A percentile compares a stretch with the other conserved stretches of the same genome.
These are phyloP conservation scores for Nesogale talazaci DNA, from an alignment of 2,113 vertebrate species.

Conservation along the genomic window DNA sequence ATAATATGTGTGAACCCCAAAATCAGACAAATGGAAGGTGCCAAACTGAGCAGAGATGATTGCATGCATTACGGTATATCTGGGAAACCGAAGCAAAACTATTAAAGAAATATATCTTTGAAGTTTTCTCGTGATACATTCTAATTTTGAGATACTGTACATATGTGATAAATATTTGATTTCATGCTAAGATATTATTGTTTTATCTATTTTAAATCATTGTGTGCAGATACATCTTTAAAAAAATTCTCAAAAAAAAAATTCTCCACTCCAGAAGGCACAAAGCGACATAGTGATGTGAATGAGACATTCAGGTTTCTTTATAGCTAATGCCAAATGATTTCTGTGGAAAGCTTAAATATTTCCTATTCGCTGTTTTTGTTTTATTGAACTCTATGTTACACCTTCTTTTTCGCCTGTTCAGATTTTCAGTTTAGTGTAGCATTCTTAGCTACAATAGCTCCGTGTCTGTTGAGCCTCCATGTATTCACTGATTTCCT, in stretches of 20 bases:
- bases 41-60: neutral
- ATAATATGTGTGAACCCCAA: constrained; percentile 9
- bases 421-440: constrained; percentile 58
- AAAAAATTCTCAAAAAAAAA: neutral
- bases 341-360: neutral
- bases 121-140: neutral
- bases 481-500: neutral
- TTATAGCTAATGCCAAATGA: constrained; percentile 17
- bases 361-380: constrained; percentile 34
- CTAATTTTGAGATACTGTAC: neutral
- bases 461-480: neutral
- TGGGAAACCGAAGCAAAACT: neutral
- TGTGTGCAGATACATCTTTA: neutral
- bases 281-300: neutral
- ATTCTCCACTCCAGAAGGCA: neutral
- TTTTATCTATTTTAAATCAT: neutral
- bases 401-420: neutral
- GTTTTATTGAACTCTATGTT: constrained; percentile 9
- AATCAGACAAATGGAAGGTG: neutral
- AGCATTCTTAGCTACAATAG: neutral
- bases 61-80: neutral
- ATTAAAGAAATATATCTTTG: neutral
- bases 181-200: neutral
- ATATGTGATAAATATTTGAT: neutral
- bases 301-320: neutral